phyloP scores from a whole-genome alignment of 1,140 invertebrate species.

The Whitmania pigra region DNA sequence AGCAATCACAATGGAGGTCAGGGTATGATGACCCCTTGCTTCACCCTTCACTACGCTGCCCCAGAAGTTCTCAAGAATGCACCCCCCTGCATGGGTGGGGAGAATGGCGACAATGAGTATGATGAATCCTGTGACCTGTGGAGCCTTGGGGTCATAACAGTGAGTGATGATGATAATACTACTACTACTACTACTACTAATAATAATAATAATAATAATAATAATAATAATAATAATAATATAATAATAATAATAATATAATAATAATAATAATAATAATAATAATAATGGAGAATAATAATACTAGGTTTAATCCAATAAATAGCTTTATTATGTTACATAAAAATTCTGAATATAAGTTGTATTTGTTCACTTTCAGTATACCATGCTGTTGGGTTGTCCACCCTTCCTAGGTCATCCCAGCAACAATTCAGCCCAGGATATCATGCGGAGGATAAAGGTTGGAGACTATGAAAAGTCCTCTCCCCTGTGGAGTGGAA shows the following conservation, averaged over 20 bases:
- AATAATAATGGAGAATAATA: no score
- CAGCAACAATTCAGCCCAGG: conserved; percentile 53
- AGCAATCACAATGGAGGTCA: conserved; percentile 40
- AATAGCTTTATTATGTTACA: not conserved
- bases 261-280: no score
- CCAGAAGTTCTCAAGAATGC: conserved; percentile 63
- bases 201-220: no score
- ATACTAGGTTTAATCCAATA: not conserved
- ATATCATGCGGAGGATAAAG: conserved; percentile 65
- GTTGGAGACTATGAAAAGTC: conserved; percentile 55
- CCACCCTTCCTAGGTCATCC: conserved; percentile 58
- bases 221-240: no score
- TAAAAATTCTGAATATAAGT: conserved; percentile 25
- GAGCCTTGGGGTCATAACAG: conserved; percentile 76
- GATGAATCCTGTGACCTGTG: conserved; percentile 80
- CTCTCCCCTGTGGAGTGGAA: conserved; percentile 55
- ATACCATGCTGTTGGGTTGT: conserved; percentile 71
- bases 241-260: no score
- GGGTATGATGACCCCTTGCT: conserved; percentile 65
- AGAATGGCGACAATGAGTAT: conserved; percentile 47
- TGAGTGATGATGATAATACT: conserved; percentile 33
- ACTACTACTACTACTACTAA: no score
- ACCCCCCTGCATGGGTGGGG: conserved; percentile 30
- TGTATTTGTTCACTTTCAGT: conserved; percentile 44
- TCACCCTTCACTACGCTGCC: conserved; percentile 76